Percentiles rank a stretch among this genome's conserved stretches.
These are phyloP conservation scores for Platygyra sinensis DNA, from an alignment of 64 coral and sea anemone species.

Conservation along the genomic window DNA sequence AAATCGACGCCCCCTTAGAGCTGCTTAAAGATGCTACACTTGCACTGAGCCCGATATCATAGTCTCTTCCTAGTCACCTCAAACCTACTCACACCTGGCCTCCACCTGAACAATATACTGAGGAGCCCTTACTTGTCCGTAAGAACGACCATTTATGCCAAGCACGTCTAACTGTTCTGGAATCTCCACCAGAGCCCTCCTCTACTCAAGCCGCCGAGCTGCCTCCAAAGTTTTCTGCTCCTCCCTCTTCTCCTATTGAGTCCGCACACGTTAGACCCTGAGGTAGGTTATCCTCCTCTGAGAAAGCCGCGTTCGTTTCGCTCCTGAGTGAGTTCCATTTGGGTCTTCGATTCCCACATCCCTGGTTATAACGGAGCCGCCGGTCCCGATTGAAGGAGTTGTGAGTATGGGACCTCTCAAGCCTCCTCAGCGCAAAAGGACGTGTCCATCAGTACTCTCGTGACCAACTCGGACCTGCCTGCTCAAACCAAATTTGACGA, in stretches of 20 bases:
- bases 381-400: slow-evolving; percentile 25
- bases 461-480: slow-evolving; percentile 20
- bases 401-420: slow-evolving; percentile 43
- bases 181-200: neutral
- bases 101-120: slow-evolving; percentile 23
- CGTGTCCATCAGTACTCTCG: slow-evolving; percentile 31
- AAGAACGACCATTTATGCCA: no score
- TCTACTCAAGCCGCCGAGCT: neutral
- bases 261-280: slow-evolving; percentile 19
- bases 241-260: neutral
- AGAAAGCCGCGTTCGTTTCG: neutral
- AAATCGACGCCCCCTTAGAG: no score
- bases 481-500: slow-evolving; percentile 40
- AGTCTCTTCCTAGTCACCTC: no score
- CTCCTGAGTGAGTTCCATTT: slow-evolving; percentile 21
- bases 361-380: slow-evolving; percentile 43
- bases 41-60: no score
- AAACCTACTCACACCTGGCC: no score
- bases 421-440: slow-evolving; percentile 12
- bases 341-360: slow-evolving; percentile 33
- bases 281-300: neutral
- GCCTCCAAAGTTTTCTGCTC: neutral
- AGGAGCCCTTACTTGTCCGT: neutral
- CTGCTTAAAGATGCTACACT: no score
- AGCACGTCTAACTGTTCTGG: no score